Evolutionary conservation across 2,797 vertebrate genomes (phyloP), one percentile per base, ranked within the genome.

Genomic region (Graptemys geographica): DNA sequence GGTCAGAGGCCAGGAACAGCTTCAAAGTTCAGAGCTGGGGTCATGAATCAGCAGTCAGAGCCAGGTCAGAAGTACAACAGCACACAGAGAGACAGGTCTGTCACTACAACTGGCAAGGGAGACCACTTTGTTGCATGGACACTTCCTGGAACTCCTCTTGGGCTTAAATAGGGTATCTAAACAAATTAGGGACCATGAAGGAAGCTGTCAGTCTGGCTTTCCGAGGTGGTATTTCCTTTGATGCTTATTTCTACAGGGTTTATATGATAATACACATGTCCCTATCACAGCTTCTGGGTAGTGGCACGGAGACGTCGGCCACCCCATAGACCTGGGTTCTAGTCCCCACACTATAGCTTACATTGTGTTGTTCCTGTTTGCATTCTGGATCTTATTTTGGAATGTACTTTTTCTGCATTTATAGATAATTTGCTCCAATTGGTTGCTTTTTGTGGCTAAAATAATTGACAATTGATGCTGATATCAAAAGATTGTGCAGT

Each of bases 271-370:
- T 57, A 27, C 25, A 62, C 15, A 33, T 7, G 59, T 62, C 31
- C 59, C 31, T 62, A 62, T 62, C 28, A 62, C 28, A 28, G 28
- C 31, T 62, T 31, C 13, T 3, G 3, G 59, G 12, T n/a, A 65
- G 4, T 65, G 7, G 33, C 62, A 33, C 1, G 4, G 62, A n/a
- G 33, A 33, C 8, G 33, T n/a, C 33, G 4, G 18, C 15, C 62
- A 65, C 62, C 16, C 18, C 16, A 19, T 16, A 65, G 18, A n/a
- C 8, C 16, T n/a, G 33, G 15, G 16, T n/a, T 65, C 7, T 65
- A 65, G 62, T n/a, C 62, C 62, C 33, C 62, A 65, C 88, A 74
- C 87, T 89, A 81, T 95, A 97, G 94, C 93, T 96, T 94, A 95
- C 92, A 49, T 59, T 2, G 0, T 91, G n/a, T 74, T 96, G 16